Base-by-base conservation (phyloP, 2,888 invertebrate species). In the Rhagium mordax region DNA sequence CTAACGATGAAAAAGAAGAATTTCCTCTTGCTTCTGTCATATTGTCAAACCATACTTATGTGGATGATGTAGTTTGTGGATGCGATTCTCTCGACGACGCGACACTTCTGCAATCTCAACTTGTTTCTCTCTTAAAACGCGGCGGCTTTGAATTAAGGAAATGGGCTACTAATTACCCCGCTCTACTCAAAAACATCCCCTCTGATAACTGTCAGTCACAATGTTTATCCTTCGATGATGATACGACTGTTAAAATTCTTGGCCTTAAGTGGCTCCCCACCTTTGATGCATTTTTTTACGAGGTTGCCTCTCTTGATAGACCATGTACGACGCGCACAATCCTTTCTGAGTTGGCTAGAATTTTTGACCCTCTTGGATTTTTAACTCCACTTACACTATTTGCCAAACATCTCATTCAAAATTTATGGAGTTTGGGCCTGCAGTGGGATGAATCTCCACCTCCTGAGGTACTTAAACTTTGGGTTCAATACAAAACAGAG, bases 391-490 rank as follows among this genome's bases (percentile, higher is more conserved):
- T 62, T 1, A 27, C 62, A 1, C 16, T 62, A 1, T 41, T 62
- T 18, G 47, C 62, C 10, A 62, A 49, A 65, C 20, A 24, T 24
- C 49, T 65, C 6, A 62, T 62, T 41, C 49, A 65, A 18, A 24
- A 65, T 65, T 18, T 65, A 5, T 65, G 65, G 65, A 65, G 15
- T 20, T 48, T 65, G 15, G 65, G 53, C 8, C n/a, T 65, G 13
- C 20, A 21, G 1, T 65, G 65, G 65, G 65, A 62, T 62, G 41
- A 62, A 18, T 13, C 4, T 18, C 47, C 21, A 41, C n/a, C 47
- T 8, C 10, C 21, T n/a, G 20, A 62, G 1, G 13, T 18, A 10
- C 47, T 47, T 3, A 3, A 47, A 3, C 13, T 3, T 15, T 55
- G 55, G 24, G 3, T 4, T 3, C 3, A 55, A 21, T 21, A 55